Evolutionary conservation across 2,797 vertebrate species (phyloP).

Genomic region (Alca torda): DNA sequence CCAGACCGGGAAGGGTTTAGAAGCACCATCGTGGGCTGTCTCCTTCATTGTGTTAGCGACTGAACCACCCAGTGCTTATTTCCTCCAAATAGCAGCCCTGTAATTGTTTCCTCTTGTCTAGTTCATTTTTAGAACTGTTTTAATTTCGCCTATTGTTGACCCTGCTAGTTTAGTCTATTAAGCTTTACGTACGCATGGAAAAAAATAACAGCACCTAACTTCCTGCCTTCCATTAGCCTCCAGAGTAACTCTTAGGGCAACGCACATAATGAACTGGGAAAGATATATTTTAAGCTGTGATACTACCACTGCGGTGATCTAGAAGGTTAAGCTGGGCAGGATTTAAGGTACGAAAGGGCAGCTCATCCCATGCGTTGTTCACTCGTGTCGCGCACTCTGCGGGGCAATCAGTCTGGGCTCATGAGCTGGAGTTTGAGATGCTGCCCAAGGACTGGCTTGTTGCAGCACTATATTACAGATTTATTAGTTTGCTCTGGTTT

Average conservation of each 20-base stretch:
- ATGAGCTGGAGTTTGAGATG: neutral
- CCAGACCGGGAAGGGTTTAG: slow-evolving; percentile 40
- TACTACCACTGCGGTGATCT: neutral
- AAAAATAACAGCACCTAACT: slow-evolving; percentile 62
- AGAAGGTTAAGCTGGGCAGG: neutral
- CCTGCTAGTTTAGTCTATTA: slow-evolving; percentile 63
- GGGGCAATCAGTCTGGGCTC: neutral
- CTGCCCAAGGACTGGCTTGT: neutral
- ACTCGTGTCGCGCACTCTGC: neutral
- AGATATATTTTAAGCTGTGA: neutral
- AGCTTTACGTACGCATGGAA: slow-evolving; percentile 25
- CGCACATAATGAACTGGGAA: neutral
- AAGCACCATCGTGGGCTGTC: slow-evolving; percentile 22
- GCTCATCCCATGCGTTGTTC: rapidly evolving
- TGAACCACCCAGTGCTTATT: slow-evolving; percentile 64
- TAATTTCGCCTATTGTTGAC: slow-evolving; percentile 64
- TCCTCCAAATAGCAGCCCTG: slow-evolving; percentile 53
- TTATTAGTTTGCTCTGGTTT: neutral
- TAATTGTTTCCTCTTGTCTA: slow-evolving; percentile 69
- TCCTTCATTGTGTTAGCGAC: slow-evolving; percentile 51
- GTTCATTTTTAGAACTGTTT: slow-evolving; percentile 70
- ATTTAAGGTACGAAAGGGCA: neutral
- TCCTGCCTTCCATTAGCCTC: slow-evolving; percentile 49
- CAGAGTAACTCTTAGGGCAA: neutral
- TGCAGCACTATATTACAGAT: neutral